Base-by-base conservation (phyloP, 2,113 vertebrate species). In the Ophiodon elongatus region DNA sequence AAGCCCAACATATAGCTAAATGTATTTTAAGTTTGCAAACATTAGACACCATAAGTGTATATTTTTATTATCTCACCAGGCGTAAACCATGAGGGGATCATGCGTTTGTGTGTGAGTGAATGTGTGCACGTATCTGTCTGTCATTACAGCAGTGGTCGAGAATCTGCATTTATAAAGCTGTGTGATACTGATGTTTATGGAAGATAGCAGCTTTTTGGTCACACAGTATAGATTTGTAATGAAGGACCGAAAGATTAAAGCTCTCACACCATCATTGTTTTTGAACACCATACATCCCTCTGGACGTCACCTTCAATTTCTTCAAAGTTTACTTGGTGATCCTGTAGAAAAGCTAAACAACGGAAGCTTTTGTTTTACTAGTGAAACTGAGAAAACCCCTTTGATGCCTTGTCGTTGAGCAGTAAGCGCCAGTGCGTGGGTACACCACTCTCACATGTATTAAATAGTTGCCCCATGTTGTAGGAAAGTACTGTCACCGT, bases 361-460 rank as follows among this genome's bases (percentile, higher is more conserved):
- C 11, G 47, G 50, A 84, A 25, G 57, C 13, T 50, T 37, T 29
- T 29, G 50, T 17, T 17, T 29, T 27, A 9, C 59, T 15, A 50
- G 29, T 75, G 88, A 85, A 91, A 89, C 76, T 66, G 73, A 90
- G 88, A 92, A 91, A 91, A 79, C 76, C 89, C 84, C 84, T 85
- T 80, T 91, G 80, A 91, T 84, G 37, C 4, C 23, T 11, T 14
- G 27, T 63, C 15, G 31, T 52, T 17, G 35, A 75, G 39, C 85
- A 80, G 78, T 76, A 88, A 90, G 79, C 56, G 19, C n/a, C 27
- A 29, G 79, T 66, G 50, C 72, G 62, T 69, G 33, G 23, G 21
- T 77, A 23, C 6, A 27, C 23, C 14, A 7, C 45, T 10, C 41
- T 13, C 27, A 33, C 56, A 43, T 65, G 39, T 73, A 80, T 85